Base-by-base conservation (phyloP, 2,888 invertebrate genomes). In the Epinotia brunnichana region DNA sequence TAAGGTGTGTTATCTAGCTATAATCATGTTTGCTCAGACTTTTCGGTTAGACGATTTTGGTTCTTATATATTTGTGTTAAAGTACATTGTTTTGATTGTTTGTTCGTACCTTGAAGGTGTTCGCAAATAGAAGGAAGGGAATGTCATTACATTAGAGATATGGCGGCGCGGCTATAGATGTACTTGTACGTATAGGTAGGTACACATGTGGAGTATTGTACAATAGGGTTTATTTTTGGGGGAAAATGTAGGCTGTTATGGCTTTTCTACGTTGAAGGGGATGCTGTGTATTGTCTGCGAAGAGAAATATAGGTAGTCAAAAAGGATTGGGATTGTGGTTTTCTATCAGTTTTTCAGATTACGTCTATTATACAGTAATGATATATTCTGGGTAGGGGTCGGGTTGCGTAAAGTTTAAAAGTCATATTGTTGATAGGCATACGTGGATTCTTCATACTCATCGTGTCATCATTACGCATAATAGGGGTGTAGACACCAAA, bases 111-210 rank as follows among this genome's bases (percentile, higher is more conserved):
- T 62, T 63, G 4, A 63, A 63, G 62, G 62, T 63, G 62, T 63
- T 63, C 48, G 29, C 62, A 63, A 63, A 63, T 63, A 63, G 62
- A 51, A 51, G 62, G 62, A 39, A 41, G 61, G 11, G 62, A 78
- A 77, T 76, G 76, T 78, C 79, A 79, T 78, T 79, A 77, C 76
- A 76, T 79, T 78, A 78, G 62, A 51, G 62, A 63, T 48, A 51
- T 62, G 48, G 48, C 2, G 62, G 35, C 5, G 76, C 75, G 73
- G 15, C 60, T 60, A 60, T 59, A 39, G 35, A 7, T 35, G 5
- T 59, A n/a, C 17, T 39, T 59, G 11, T 17, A 17, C 19, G 4
- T 41, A 15, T 29, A 3, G 2, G 3, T 24, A 7, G 5, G 7
- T 35, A 35, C 35, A 7, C 1, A n/a, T 5, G 48, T n/a, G 48